Percentiles rank a stretch among this genome's conserved stretches.
phyloP scores from a whole-genome alignment of 2,888 invertebrate genomes.

The Hyppa rectilinea region DNA sequence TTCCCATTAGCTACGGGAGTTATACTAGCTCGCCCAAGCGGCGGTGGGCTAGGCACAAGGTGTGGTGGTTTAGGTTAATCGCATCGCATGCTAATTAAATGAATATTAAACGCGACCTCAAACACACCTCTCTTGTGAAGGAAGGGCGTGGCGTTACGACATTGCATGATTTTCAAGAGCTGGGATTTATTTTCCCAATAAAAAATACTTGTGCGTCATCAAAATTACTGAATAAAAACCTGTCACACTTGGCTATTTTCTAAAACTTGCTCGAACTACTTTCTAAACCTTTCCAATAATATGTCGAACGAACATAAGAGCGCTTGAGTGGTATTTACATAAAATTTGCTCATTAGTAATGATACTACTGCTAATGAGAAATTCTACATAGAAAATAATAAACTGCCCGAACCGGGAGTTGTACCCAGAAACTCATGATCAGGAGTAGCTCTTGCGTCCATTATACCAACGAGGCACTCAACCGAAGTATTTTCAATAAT shows the following conservation, averaged over 20 bases:
- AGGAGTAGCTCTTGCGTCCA: no score
- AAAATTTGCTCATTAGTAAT: neutral
- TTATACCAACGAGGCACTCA: no score
- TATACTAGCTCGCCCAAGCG: neutral
- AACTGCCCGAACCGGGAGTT: no score
- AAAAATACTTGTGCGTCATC: neutral
- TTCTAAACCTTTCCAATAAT: slow-evolving; percentile 6
- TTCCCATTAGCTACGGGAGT: neutral
- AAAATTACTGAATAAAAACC: neutral
- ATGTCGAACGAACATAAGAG: neutral
- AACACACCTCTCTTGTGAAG: neutral
- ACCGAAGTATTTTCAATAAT: no score
- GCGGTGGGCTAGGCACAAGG: neutral
- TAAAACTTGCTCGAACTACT: neutral
- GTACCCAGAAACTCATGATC: no score
- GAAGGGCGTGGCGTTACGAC: neutral
- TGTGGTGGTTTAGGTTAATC: neutral
- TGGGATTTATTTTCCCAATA: neutral
- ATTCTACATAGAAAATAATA: no score
- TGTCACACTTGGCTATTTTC: neutral
- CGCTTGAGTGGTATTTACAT: neutral
- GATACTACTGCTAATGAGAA: no score
- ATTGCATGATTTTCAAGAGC: neutral
- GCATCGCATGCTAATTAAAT: slow-evolving; percentile 18
- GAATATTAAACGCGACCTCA: neutral